Conservation (phyloP, 2,888 invertebrate genomes). For the Clitarchus hookeri region DNA sequence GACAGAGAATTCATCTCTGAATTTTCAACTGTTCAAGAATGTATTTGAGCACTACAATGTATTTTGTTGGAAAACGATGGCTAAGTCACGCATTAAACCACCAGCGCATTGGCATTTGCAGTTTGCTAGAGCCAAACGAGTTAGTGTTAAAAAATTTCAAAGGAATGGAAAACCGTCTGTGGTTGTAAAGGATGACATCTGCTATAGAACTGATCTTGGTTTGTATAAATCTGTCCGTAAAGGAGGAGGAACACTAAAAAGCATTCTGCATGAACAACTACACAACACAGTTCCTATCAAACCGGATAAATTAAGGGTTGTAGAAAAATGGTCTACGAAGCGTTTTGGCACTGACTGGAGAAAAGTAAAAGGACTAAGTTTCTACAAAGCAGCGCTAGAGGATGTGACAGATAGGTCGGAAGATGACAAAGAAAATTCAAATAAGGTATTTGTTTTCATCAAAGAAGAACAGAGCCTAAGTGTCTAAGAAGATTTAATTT, state of each 20-base stretch:
- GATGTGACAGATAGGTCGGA: background rate
- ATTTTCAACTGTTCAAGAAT: constrained; percentile 40
- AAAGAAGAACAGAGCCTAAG: no score
- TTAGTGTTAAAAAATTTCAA: constrained; percentile 34
- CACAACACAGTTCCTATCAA: background rate
- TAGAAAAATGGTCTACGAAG: background rate
- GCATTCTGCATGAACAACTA: background rate
- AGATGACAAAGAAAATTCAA: no score
- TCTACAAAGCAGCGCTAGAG: background rate
- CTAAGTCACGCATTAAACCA: constrained; percentile 36
- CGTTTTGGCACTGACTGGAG: constrained; percentile 20
- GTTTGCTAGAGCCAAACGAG: constrained; percentile 41
- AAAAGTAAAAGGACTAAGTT: background rate
- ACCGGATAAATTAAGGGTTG: background rate
- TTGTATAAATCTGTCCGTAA: constrained; percentile 19
- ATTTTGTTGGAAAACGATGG: constrained; percentile 40
- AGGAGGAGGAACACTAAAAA: constrained; percentile 2
- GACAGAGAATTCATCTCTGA: constrained; percentile 43
- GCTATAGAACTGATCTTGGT: constrained; percentile 28
- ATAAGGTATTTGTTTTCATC: no score
- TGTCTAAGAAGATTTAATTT: no score
- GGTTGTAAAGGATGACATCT: constrained; percentile 23
- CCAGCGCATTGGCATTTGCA: constrained; percentile 45
- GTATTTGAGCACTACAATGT: constrained; percentile 41
- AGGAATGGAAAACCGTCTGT: background rate